These are phyloP conservation scores for Scyliorhinus canicula DNA, from an alignment of 2,797 vertebrate genomes.

Conservation along the genomic window DNA sequence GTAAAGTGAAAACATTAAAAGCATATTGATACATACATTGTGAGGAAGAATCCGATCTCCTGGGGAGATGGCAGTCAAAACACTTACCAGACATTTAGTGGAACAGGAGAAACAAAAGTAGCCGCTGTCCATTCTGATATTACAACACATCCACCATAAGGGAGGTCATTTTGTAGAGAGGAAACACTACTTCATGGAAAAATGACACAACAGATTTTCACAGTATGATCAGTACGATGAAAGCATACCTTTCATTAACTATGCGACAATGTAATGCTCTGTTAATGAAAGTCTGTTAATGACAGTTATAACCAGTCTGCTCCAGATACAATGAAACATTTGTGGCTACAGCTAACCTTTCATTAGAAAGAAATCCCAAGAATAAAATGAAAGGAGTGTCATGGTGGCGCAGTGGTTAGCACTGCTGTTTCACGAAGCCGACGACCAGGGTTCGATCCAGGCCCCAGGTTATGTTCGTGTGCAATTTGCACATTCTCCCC, in stretches of 20 bases:
- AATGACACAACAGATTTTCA: slow-evolving; percentile 4
- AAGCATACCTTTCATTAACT: background rate
- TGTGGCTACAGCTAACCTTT: background rate
- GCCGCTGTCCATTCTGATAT: background rate
- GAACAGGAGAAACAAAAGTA: background rate
- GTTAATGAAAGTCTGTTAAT: background rate
- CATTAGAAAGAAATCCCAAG: background rate
- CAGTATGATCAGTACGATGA: background rate
- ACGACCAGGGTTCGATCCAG: too few relatives aligned
- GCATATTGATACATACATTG: background rate
- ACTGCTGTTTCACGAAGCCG: too few relatives aligned
- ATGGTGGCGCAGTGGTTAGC: too few relatives aligned
- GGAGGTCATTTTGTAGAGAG: background rate
- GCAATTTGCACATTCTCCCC: too few relatives aligned
- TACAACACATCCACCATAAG: background rate
- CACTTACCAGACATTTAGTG: background rate
- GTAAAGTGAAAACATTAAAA: background rate
- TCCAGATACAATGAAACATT: background rate
- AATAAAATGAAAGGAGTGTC: slow-evolving; percentile 13
- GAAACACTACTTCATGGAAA: slow-evolving; percentile 3
- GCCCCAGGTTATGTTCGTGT: too few relatives aligned
- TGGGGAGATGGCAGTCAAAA: background rate
- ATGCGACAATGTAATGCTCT: background rate
- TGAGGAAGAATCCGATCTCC: background rate
- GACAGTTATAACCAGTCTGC: background rate